Conservation (phyloP, 2,888 invertebrate species). For the Macrosoma leucophasiata region DNA sequence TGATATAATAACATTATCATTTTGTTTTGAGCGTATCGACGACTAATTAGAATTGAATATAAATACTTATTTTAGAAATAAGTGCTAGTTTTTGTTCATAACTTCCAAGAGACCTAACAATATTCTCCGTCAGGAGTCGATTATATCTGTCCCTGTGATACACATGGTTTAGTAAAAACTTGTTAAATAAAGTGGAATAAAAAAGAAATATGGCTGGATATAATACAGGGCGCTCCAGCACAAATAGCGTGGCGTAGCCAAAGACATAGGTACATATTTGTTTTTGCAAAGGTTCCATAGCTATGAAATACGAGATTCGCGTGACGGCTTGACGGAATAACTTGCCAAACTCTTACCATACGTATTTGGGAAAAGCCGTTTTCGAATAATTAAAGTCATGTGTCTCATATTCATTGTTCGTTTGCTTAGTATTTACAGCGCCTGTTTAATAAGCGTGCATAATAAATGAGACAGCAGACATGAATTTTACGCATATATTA, state of each 20-base stretch:
- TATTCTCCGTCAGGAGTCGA: too few relatives aligned
- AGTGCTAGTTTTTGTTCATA: too few relatives aligned
- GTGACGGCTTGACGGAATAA: constrained; percentile 37
- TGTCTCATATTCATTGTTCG: too few relatives aligned
- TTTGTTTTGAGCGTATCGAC: too few relatives aligned
- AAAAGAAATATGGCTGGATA: constrained; percentile 17
- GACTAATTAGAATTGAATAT: too few relatives aligned
- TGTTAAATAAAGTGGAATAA: constrained; percentile 16
- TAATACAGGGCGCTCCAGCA: constrained; percentile 30
- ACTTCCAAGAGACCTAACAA: too few relatives aligned
- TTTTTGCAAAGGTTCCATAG: constrained; percentile 41
- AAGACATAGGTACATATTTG: constrained; percentile 35
- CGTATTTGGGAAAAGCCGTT: constrained; percentile 1
- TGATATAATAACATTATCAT: too few relatives aligned
- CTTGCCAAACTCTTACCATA: constrained; percentile 23
- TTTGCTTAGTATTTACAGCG: too few relatives aligned
- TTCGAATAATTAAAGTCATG: neutral
- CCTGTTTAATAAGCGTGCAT: too few relatives aligned
- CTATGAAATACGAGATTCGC: constrained; percentile 36
- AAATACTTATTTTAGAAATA: too few relatives aligned
- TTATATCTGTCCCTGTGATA: constrained; percentile 10
- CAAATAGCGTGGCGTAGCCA: constrained; percentile 41
- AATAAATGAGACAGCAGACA: too few relatives aligned
- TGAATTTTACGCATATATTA: too few relatives aligned
- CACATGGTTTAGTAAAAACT: constrained; percentile 11